Percentiles rank a stretch among this genome's conserved stretches.
phyloP scores from a whole-genome alignment of 2,113 vertebrate genomes.

The Ia io region DNA sequence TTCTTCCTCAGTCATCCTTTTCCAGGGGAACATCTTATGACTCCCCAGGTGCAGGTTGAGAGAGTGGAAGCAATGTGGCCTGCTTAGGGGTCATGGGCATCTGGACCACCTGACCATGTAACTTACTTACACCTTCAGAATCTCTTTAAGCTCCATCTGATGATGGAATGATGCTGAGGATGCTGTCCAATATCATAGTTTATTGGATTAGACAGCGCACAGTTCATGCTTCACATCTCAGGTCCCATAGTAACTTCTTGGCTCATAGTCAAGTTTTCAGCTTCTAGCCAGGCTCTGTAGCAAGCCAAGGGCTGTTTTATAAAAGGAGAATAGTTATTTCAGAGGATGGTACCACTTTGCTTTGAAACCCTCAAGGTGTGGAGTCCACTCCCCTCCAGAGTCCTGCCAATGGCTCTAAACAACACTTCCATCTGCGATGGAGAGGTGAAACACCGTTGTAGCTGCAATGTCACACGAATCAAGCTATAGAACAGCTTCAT shows the following conservation, averaged over 20 bases:
- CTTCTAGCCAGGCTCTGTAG: not conserved
- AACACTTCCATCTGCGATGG: not conserved
- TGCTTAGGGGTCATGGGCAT: no score
- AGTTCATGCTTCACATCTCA: not conserved
- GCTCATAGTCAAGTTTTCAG: not conserved
- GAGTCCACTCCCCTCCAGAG: not conserved
- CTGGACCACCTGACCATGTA: not conserved
- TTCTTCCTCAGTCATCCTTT: not conserved
- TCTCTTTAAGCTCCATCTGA: not conserved
- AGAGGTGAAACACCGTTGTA: not conserved
- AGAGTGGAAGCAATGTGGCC: no score
- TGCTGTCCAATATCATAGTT: no score
- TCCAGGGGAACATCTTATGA: not conserved
- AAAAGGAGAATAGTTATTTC: not conserved
- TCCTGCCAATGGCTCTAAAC: not conserved
- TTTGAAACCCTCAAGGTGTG: not conserved
- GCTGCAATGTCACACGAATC: no score
- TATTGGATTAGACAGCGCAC: not conserved
- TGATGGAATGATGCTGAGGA: not conserved
- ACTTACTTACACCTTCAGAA: not conserved
- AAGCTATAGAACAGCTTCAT: not conserved
- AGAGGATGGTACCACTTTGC: not conserved
- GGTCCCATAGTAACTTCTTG: not conserved
- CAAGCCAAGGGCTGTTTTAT: not conserved
- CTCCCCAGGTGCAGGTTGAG: not conserved